Conservation (phyloP, 1,140 invertebrate species). For the Andrena cerasifolii region DNA sequence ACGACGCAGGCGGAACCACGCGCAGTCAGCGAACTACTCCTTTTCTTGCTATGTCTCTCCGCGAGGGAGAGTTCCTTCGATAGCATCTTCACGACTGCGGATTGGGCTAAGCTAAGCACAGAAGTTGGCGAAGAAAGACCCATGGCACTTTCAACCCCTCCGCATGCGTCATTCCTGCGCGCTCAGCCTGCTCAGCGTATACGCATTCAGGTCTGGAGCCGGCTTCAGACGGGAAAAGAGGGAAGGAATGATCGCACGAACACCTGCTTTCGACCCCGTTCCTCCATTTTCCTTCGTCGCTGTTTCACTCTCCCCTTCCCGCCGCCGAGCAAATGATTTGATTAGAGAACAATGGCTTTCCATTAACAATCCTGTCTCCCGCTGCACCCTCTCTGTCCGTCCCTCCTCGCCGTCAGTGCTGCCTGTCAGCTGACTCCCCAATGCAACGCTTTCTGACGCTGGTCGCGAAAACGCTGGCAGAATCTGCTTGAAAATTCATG, state of each 20-base stretch:
- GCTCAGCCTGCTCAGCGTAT: too few relatives aligned
- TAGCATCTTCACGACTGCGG: too few relatives aligned
- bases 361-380: slow-evolving; percentile 76
- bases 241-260: slow-evolving; percentile 23
- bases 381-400: slow-evolving; percentile 45
- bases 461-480: slow-evolving; percentile 17
- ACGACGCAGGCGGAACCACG: too few relatives aligned
- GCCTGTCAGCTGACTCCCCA: slow-evolving; percentile 76
- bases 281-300: slow-evolving; percentile 45
- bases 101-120: too few relatives aligned
- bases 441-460: slow-evolving; percentile 36
- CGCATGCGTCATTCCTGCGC: too few relatives aligned
- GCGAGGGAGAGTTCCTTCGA: too few relatives aligned
- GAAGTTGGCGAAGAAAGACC: too few relatives aligned
- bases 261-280: slow-evolving; percentile 53
- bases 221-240: neutral
- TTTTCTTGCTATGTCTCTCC: too few relatives aligned
- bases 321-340: slow-evolving; percentile 79
- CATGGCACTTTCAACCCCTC: too few relatives aligned
- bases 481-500: slow-evolving; percentile 61
- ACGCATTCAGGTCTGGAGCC: too few relatives aligned
- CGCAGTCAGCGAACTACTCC: too few relatives aligned
- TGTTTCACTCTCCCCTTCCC: slow-evolving; percentile 43
- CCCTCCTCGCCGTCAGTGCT: slow-evolving; percentile 48
- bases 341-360: slow-evolving; percentile 82